Conservation (phyloP, 2,113 vertebrate species). For the Brachyistius frenatus region DNA sequence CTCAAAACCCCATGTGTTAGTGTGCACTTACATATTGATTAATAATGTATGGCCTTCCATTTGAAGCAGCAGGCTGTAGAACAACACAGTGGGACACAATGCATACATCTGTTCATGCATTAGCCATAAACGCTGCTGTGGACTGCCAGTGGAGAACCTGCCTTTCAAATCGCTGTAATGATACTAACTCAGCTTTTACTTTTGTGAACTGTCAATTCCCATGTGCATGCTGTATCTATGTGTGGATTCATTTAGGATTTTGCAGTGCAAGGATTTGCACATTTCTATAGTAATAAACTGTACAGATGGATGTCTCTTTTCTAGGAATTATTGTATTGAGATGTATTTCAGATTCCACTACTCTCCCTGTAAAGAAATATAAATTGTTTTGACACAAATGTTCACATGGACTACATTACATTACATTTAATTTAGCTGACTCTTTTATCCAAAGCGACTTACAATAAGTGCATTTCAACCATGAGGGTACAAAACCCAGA, state of each 20-base stretch:
- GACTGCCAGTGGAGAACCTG: conserved; percentile 3
- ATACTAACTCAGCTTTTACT: conserved; percentile 25
- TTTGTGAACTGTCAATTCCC: background rate
- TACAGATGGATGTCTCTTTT: background rate
- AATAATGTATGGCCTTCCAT: conserved; percentile 76
- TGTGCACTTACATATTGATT: conserved; percentile 70
- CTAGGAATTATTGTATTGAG: too few relatives aligned
- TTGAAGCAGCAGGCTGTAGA: conserved; percentile 60
- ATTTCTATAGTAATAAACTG: background rate
- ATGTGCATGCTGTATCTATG: background rate
- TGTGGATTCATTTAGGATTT: background rate
- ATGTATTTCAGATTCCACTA: background rate
- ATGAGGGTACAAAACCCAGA: too few relatives aligned
- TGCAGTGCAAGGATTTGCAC: background rate
- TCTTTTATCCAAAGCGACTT: too few relatives aligned
- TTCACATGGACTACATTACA: too few relatives aligned
- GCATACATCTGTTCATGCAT: conserved; percentile 62
- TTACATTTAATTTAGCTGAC: too few relatives aligned
- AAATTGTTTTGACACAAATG: background rate
- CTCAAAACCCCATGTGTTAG: conserved; percentile 48
- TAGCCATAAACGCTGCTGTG: conserved; percentile 32
- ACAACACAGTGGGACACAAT: conserved; percentile 48
- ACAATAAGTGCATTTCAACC: too few relatives aligned
- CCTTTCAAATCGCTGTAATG: conserved; percentile 3
- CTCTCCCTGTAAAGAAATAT: background rate